Conservation (phyloP, 2,113 vertebrate genomes). For the Phoenicopterus ruber region DNA sequence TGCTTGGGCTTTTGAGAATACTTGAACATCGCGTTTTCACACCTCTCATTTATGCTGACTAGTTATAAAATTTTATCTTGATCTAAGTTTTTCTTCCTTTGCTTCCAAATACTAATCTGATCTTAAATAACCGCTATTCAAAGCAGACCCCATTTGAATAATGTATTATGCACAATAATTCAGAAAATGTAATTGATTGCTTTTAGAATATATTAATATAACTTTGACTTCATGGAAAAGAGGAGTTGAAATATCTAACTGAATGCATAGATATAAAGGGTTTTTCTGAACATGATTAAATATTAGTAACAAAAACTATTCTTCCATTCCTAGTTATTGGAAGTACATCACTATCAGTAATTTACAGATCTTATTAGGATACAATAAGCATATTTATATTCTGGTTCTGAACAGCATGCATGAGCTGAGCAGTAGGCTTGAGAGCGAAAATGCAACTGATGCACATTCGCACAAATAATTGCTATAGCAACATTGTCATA, state of each 20-base stretch:
- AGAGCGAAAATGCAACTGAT: slow-evolving; percentile 34
- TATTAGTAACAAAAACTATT: not conserved
- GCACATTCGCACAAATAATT: slow-evolving; percentile 65
- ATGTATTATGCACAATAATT: not conserved
- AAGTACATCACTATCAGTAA: slow-evolving; percentile 28
- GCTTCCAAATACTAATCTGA: slow-evolving; percentile 25
- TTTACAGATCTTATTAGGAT: slow-evolving; percentile 40
- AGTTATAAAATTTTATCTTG: not conserved
- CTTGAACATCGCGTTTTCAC: not conserved
- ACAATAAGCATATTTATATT: slow-evolving; percentile 41
- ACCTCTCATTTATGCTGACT: not conserved
- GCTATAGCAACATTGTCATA: slow-evolving; percentile 71
- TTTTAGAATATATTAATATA: slow-evolving; percentile 5
- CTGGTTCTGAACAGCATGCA: slow-evolving; percentile 30
- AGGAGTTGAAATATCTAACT: not conserved
- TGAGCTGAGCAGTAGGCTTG: slow-evolving; percentile 36
- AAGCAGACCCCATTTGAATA: not conserved
- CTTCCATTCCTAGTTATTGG: slow-evolving; percentile 12
- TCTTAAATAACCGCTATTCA: slow-evolving; percentile 11
- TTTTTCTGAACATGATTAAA: not conserved
- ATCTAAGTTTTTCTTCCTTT: not conserved
- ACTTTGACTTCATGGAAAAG: not conserved
- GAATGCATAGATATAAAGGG: not conserved
- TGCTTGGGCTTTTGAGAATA: not conserved
- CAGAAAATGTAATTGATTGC: not conserved